Evolutionary conservation across 1,140 invertebrate species (phyloP), one percentile per base, ranked within the genome.

Genomic region (Sycobia sp.): DNA sequence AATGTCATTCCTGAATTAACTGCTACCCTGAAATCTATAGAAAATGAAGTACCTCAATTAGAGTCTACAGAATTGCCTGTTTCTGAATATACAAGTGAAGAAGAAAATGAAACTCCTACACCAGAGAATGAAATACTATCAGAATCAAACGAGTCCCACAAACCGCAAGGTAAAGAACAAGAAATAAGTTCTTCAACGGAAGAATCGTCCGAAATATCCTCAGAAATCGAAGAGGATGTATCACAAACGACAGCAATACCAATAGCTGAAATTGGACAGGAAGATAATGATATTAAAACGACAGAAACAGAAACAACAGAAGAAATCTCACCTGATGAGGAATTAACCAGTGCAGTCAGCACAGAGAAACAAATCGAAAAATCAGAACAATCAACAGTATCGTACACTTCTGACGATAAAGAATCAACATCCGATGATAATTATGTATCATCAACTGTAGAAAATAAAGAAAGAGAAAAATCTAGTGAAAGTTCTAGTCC

Each of bases 1-100:
- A 81, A 81, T 51, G 69, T 38, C 0, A 79, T 80, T 57, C 76
- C 79, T 13, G 65, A 73, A 57, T 65, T n/a, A 68, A 16, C 20
- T 55, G 18, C 13, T 29, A 8, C 5, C 38, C 0, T 58, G 60
- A 27, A 56, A n/a, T 13, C 55, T 23, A 39, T 38, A 49, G 51
- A 36, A 14, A 59, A 61, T 38, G 57, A 66, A 51, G 53, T 66
- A 34, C 32, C 22, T 23, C 56, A 69, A 61, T 20, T 4, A 1
- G 50, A 65, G 64, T 23, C 65, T 25, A 68, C 66, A 8, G 56
- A 68, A 36, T 29, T 54, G 16, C n/a, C 66, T 27, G 10, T 44
- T 36, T 54, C 32, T 16, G 49, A 67, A 62, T 3, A 10, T 22
- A 11, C 22, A 18, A 25, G 23, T 16, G n/a, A 50, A 47, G 50